Conservation (phyloP, 2,113 vertebrate species). For the Ranitomeya variabilis region DNA sequence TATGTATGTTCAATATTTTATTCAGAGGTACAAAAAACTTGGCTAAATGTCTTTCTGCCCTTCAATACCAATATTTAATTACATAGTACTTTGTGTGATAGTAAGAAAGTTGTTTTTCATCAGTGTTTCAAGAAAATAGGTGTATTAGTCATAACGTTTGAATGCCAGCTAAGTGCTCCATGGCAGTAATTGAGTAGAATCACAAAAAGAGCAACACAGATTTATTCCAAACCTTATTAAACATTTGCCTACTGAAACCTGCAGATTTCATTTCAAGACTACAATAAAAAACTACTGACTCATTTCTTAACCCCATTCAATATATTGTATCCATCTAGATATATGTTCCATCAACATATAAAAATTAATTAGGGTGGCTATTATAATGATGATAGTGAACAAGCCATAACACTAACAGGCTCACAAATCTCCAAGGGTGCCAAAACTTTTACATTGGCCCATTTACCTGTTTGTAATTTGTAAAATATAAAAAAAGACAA, state of each 20-base stretch:
- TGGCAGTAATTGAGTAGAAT: constrained; percentile 10
- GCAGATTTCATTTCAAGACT: neutral
- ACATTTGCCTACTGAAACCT: neutral
- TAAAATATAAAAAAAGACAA: too few species aligned
- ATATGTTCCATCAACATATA: neutral
- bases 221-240: neutral
- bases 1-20: neutral
- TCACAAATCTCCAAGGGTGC: too few species aligned
- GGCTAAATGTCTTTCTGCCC: neutral
- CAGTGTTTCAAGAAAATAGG: constrained; percentile 1
- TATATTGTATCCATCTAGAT: neutral
- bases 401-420: too few species aligned
- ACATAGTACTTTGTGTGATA: neutral
- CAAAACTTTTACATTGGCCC: too few species aligned
- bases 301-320: neutral
- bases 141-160: constrained; percentile 5
- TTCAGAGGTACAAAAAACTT: neutral
- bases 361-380: neutral
- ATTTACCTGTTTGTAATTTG: too few species aligned
- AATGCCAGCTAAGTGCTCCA: constrained; percentile 3
- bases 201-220: neutral
- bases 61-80: neutral
- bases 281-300: neutral
- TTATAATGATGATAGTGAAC: too few species aligned
- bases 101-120: constrained; percentile 14